phyloP scores from a whole-genome alignment of 2,797 vertebrate species.

The Decapterus maruadsi region DNA sequence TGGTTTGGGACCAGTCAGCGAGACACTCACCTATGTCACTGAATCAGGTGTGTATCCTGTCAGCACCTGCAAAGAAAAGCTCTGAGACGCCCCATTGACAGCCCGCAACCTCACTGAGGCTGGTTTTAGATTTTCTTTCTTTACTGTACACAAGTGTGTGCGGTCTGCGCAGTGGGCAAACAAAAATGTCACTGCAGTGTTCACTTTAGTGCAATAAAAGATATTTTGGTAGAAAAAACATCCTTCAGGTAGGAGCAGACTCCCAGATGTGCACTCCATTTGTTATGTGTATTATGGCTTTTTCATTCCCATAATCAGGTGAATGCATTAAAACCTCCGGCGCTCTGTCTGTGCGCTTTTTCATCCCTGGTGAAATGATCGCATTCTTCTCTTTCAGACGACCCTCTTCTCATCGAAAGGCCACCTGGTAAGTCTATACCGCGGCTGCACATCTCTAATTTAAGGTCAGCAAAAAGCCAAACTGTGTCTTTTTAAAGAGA shows the following conservation, averaged over 20 bases:
- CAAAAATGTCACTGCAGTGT: background rate
- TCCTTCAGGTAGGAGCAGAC: conserved; percentile 15
- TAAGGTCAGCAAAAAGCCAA: conserved; percentile 19
- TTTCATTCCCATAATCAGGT: conserved; percentile 48
- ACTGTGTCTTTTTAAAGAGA: conserved; percentile 12
- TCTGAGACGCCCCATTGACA: conserved; percentile 16
- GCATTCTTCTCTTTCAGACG: conserved; percentile 86
- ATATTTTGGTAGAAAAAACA: conserved; percentile 28
- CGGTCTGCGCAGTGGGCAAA: background rate
- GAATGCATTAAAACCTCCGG: conserved; percentile 56
- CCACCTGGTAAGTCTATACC: conserved; percentile 91
- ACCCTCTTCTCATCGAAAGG: conserved; percentile 96
- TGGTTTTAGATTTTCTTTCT: conserved; percentile 7
- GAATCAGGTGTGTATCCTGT: conserved; percentile 92
- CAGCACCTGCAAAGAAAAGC: conserved; percentile 20
- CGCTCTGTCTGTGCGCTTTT: conserved; percentile 51
- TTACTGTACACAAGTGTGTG: background rate
- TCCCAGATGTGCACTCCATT: conserved; percentile 48
- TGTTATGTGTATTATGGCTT: conserved; percentile 10
- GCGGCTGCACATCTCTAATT: conserved; percentile 4
- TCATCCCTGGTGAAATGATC: conserved; percentile 53
- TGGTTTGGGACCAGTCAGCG: conserved; percentile 94
- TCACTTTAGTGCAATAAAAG: conserved; percentile 24
- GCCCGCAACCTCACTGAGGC: conserved; percentile 6
- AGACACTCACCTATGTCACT: conserved; percentile 93